Conservation (phyloP, 1,140 invertebrate genomes). For the Leptinotarsa lineolata region DNA sequence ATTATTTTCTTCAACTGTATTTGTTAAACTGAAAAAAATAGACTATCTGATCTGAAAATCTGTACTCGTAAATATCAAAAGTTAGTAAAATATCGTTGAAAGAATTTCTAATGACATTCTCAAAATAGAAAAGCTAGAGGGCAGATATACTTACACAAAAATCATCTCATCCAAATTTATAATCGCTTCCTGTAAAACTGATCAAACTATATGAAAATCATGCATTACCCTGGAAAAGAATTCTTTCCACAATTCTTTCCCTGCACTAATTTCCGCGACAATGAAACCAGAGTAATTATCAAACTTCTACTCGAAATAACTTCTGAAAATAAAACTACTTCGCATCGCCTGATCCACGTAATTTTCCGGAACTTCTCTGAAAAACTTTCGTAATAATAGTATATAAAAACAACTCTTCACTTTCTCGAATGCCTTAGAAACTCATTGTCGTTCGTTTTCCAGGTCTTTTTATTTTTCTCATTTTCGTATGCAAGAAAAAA, state of each 20-base stretch:
- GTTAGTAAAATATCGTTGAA: no score
- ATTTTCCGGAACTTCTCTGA: conserved; percentile 3
- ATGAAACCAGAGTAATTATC: background rate
- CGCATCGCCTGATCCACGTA: background rate
- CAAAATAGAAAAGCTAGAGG: no score
- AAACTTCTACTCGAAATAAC: background rate
- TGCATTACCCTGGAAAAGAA: no score
- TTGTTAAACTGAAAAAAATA: no score
- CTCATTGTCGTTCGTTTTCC: conserved; percentile 8
- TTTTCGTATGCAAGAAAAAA: conserved; percentile 35
- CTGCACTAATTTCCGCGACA: background rate
- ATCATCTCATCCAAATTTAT: no score
- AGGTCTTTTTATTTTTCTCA: conserved; percentile 41
- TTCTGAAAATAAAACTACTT: background rate
- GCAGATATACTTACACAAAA: no score
- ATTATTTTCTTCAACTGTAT: no score
- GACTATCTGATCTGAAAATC: no score
- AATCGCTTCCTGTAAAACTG: no score
- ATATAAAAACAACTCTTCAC: background rate
- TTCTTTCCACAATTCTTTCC: background rate
- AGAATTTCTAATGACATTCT: no score
- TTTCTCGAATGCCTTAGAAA: background rate
- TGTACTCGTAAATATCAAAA: no score
- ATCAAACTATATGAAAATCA: no score
- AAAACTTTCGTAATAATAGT: conserved; percentile 3